Base-by-base conservation (phyloP, 2,797 vertebrate genomes). In the Pseudochromis fuscus region DNA sequence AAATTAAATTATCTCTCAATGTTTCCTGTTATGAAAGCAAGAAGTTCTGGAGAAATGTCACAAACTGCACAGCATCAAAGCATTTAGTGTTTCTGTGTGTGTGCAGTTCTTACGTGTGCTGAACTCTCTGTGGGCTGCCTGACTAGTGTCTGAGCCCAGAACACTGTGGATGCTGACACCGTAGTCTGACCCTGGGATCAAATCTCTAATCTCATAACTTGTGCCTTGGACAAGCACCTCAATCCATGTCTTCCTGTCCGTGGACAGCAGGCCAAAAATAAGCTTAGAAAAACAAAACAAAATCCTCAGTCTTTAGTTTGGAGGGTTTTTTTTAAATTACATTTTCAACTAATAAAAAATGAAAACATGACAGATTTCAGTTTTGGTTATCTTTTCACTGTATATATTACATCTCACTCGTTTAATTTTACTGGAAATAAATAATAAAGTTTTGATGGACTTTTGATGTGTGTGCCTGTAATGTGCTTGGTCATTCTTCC, bases 111-210 rank as follows among this genome's bases (percentile, higher is more conserved):
- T 95, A 97, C 95, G 92, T 90, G 95, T 95, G 61, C 80, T 93
- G 67, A 94, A 90, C 73, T 87, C 90, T 93, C 79, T 93, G 85
- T 89, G 76, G 86, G 93, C 70, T 24, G 80, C 73, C 57, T 80
- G 37, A 72, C 95, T 96, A 31, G 57, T 77, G 87, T 95, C 93
- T 75, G 86, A 85, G 61, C 92, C 93, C 90, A 93, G 91, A 68
- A 96, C 44, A 66, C 94, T 95, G 82, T 90, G 93, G 84, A 98
- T 69, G 58, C 91, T 92, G 89, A 98, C 91, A 23, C 87, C 10
- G 12, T 96, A 97, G 75, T 96, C 94, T 72, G 88, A 90, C 28
- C 95, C 96, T 0, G 96, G 92, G n/a, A 64, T 84, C 87, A 97
- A 86, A 79, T 94, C 92, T 85, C 86, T 94, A 67, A 96, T 89